Evolutionary conservation across 1,140 invertebrate genomes (phyloP).

Genomic region (Trissolcus basalis): DNA sequence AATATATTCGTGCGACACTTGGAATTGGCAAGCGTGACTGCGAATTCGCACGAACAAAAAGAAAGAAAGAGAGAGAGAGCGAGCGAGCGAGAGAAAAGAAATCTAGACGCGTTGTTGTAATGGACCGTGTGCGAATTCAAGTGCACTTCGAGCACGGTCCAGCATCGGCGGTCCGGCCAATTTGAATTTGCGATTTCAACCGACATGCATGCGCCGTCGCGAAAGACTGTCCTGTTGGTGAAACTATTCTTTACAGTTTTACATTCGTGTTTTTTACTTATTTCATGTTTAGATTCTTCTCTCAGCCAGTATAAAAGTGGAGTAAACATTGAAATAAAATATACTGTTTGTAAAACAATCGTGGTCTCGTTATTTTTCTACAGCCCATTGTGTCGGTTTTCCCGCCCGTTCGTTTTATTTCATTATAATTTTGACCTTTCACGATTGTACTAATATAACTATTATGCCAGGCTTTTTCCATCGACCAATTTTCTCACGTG

Average conservation of each 20-base stretch:
- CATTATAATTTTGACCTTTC: too few species aligned
- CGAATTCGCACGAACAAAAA: constrained; percentile 38
- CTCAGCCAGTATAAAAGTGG: constrained; percentile 69
- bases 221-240: constrained; percentile 60
- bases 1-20: constrained; percentile 9
- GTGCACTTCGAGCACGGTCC: constrained; percentile 69
- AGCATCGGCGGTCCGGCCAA: constrained; percentile 55
- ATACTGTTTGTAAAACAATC: constrained; percentile 70
- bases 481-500: too few species aligned
- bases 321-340: constrained; percentile 69
- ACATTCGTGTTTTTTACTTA: constrained; percentile 70
- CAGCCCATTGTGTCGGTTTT: too few species aligned
- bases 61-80: too few species aligned
- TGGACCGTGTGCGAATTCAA: constrained; percentile 69
- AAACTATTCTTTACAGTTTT: constrained; percentile 66
- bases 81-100: background rate
- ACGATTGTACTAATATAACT: too few species aligned
- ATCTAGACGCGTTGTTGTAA: constrained; percentile 4
- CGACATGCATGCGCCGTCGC: constrained; percentile 39
- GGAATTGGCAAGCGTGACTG: constrained; percentile 51
- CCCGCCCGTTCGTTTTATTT: too few species aligned
- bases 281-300: constrained; percentile 68
- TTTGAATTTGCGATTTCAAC: constrained; percentile 62
- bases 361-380: constrained; percentile 31
- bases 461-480: too few species aligned